A percentile compares a stretch with the other conserved stretches of the same genome.
phyloP scores from a whole-genome alignment of 2,113 vertebrate genomes.

The Cryptomyrus ogoouensis region DNA sequence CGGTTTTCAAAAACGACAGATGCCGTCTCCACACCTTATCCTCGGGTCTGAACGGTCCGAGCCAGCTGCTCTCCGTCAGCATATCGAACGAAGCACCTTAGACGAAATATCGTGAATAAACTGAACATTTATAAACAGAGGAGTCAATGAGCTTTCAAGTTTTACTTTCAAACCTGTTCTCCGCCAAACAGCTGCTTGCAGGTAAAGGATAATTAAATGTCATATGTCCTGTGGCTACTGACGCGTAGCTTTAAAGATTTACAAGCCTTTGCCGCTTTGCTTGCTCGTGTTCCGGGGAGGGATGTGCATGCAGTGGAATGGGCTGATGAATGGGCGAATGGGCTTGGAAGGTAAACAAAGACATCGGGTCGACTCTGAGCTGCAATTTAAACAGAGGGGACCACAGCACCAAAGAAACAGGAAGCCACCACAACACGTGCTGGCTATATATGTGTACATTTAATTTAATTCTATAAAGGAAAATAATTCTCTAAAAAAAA shows the following conservation, averaged over 20 bases:
- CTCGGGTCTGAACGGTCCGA: not conserved
- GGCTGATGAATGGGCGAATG: constrained; percentile 9
- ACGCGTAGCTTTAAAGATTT: constrained; percentile 44
- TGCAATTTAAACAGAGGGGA: constrained; percentile 23
- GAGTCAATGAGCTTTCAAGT: constrained; percentile 73
- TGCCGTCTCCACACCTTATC: constrained; percentile 43
- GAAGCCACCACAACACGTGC: constrained; percentile 32
- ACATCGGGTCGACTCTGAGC: not conserved
- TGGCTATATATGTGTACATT: constrained; percentile 48
- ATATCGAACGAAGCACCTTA: not conserved
- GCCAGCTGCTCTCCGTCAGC: constrained; percentile 35
- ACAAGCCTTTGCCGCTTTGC: constrained; percentile 28
- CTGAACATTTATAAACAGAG: constrained; percentile 51
- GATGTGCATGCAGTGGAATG: constrained; percentile 24
- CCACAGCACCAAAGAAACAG: constrained; percentile 41
- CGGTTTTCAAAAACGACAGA: constrained; percentile 67
- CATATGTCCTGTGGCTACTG: constrained; percentile 50
- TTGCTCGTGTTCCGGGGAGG: not conserved
- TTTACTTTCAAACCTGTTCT: constrained; percentile 58
- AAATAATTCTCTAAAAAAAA: constrained; percentile 65
- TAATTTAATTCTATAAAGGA: constrained; percentile 66
- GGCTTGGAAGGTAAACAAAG: not conserved
- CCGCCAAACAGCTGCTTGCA: constrained; percentile 68
- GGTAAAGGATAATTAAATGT: constrained; percentile 48
- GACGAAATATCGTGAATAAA: constrained; percentile 47